Evolutionary conservation across 2,888 invertebrate species (phyloP).

Genomic region (Spisula solida): DNA sequence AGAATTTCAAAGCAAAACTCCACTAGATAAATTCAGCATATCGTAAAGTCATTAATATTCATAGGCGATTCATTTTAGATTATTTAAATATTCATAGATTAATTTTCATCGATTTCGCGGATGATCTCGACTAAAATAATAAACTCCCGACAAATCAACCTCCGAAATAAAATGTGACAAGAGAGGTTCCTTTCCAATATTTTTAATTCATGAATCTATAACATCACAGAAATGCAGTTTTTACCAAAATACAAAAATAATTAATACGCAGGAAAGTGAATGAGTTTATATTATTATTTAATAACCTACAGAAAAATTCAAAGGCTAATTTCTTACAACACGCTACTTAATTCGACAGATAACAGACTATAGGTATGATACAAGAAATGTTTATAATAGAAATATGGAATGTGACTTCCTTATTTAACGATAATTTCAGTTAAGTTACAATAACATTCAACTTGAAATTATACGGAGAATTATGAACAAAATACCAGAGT

Average conservation of each 20-base stretch:
- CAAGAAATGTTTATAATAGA: background rate
- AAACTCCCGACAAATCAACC: background rate
- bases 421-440: background rate
- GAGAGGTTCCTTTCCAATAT: no score
- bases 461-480: background rate
- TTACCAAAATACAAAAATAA: no score
- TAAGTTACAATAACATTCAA: background rate
- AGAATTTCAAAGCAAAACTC: background rate
- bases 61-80: no score
- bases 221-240: no score
- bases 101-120: no score
- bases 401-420: slow-evolving; percentile 8
- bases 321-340: background rate
- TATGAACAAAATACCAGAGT: background rate
- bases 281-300: no score
- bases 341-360: slow-evolving; percentile 1
- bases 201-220: no score
- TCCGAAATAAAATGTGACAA: background rate
- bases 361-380: background rate
- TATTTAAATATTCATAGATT: no score
- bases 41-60: background rate
- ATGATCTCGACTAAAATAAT: no score
- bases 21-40: background rate
- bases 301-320: background rate
- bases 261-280: no score